phyloP scores from a whole-genome alignment of 1,140 invertebrate genomes.

The Magallana angulata region DNA sequence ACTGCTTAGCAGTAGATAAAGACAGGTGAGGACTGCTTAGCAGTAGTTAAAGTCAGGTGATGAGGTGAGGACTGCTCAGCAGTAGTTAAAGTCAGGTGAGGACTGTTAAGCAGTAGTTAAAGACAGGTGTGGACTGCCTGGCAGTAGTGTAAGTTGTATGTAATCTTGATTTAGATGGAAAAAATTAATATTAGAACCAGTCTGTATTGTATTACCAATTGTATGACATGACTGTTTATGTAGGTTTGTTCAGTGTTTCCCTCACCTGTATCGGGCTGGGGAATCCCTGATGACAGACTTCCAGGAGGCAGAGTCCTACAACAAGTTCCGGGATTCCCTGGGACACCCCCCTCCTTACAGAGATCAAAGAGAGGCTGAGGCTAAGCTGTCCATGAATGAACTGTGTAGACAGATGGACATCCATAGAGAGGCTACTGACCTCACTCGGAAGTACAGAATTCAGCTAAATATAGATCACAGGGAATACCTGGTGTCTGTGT shows the following conservation, averaged over 20 bases:
- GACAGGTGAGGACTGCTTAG: no score
- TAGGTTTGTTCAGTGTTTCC: constrained; percentile 3
- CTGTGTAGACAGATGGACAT: constrained; percentile 44
- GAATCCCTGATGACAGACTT: background rate
- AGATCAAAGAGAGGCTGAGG: constrained; percentile 55
- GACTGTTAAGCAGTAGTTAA: no score
- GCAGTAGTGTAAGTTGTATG: no score
- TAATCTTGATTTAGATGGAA: no score
- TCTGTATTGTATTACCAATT: no score
- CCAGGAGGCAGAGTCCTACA: background rate
- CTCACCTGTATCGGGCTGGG: constrained; percentile 30
- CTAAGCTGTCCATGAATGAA: constrained; percentile 37
- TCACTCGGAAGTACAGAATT: constrained; percentile 52
- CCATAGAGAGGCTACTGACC: constrained; percentile 13
- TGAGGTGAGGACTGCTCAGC: no score
- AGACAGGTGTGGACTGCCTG: no score
- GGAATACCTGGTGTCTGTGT: background rate
- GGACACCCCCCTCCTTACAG: constrained; percentile 70
- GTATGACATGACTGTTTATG: background rate
- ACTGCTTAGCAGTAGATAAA: no score
- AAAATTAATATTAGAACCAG: no score
- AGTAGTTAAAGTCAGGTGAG: no score
- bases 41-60: no score
- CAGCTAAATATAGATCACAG: constrained; percentile 43
- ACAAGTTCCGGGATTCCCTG: constrained; percentile 62